A percentile compares a stretch with the other conserved stretches of the same genome.
Conservation (phyloP, 2,797 vertebrate species). For the Borostomias antarcticus region DNA sequence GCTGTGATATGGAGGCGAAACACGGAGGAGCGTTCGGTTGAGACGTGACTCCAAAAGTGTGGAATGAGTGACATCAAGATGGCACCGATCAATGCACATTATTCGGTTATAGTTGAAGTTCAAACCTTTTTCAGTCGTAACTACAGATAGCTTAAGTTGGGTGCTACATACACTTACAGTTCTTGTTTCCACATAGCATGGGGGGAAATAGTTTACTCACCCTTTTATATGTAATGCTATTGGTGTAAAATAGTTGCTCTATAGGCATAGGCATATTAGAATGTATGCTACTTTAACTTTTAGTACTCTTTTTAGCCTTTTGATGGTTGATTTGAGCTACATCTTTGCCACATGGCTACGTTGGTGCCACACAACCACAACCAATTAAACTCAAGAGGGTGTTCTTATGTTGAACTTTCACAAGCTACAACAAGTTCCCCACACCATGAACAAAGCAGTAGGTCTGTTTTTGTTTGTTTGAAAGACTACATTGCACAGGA, state of each 20-base stretch:
- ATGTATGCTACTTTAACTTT: too few relatives aligned
- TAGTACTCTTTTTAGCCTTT: too few relatives aligned
- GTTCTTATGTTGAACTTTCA: neutral
- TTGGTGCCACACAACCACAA: neutral
- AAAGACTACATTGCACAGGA: too few relatives aligned
- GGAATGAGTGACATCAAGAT: neutral
- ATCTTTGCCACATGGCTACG: neutral
- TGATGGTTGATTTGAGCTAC: neutral
- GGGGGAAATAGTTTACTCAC: too few relatives aligned
- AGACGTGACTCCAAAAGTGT: conserved; percentile 12
- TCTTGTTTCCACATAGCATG: neutral
- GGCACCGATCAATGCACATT: neutral
- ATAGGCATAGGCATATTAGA: too few relatives aligned
- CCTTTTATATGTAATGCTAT: too few relatives aligned
- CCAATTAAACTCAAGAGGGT: neutral
- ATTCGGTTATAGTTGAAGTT: neutral
- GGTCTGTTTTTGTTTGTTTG: too few relatives aligned
- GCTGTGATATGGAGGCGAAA: conserved; percentile 63
- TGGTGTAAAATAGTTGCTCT: too few relatives aligned
- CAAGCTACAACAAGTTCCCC: conserved; percentile 4
- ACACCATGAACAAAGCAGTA: neutral
- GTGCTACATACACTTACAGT: neutral
- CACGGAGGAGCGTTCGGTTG: conserved; percentile 33
- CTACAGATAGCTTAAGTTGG: neutral
- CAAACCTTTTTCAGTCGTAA: too few relatives aligned